These are phyloP conservation scores for Trichosurus vulpecula DNA, from an alignment of 2,797 vertebrate species.

Conservation along the genomic window DNA sequence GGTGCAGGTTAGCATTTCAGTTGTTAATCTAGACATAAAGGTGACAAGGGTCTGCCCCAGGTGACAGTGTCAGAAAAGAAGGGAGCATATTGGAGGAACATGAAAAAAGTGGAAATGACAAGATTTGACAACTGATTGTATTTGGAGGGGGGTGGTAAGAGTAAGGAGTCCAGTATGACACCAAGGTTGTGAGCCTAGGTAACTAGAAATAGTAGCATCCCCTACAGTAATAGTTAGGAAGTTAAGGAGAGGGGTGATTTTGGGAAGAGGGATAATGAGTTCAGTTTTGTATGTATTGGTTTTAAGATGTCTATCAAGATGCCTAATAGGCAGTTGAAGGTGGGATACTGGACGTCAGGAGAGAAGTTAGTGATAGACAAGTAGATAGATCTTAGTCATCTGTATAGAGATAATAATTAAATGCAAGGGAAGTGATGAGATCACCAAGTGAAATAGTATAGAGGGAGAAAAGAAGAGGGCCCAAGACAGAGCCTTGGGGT, in stretches of 20 bases:
- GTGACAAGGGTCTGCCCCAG: neutral
- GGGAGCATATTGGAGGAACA: no score
- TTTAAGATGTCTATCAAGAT: neutral
- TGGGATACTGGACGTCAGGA: neutral
- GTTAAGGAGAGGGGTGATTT: neutral
- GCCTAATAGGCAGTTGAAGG: neutral
- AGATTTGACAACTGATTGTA: neutral
- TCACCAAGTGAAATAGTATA: neutral
- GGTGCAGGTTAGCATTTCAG: neutral
- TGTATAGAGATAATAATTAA: neutral
- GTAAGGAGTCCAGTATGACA: neutral
- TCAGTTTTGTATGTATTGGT: neutral
- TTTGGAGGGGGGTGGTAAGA: neutral
- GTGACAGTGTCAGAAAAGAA: neutral
- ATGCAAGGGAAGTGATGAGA: neutral
- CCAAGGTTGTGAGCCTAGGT: neutral
- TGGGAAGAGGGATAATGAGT: neutral
- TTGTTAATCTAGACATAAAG: neutral
- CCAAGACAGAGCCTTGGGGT: no score
- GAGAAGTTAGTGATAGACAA: neutral
- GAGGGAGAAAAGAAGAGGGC: neutral
- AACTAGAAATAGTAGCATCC: neutral
- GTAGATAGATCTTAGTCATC: neutral
- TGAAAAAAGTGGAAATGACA: neutral
- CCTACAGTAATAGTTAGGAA: neutral